Evolutionary conservation across 2,797 vertebrate genomes (phyloP).

Genomic region (Hypotaenidia okinawae): DNA sequence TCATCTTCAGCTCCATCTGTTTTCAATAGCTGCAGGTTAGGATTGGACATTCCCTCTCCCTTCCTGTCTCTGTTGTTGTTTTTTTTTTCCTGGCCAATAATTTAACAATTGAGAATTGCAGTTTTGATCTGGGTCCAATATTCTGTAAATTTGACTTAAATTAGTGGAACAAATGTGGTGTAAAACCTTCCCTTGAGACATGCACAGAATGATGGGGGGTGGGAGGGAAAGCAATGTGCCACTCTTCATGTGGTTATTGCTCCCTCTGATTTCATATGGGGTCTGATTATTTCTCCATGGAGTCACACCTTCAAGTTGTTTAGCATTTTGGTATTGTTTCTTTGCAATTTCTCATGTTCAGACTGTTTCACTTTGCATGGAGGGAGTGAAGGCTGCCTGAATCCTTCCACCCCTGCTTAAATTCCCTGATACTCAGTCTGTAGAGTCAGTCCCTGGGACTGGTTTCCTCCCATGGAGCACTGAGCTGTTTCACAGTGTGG

Average conservation of each 20-base stretch:
- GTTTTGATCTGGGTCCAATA: background rate
- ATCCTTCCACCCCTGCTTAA: background rate
- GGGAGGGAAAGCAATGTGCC: background rate
- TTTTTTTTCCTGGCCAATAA: background rate
- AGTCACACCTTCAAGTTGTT: fast-evolving
- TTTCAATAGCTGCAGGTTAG: background rate
- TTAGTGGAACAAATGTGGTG: background rate
- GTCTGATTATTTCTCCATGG: background rate
- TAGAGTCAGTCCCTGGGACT: fast-evolving
- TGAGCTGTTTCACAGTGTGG: background rate
- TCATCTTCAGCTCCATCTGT: background rate
- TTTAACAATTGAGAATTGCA: background rate
- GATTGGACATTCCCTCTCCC: background rate
- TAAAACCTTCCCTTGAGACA: background rate
- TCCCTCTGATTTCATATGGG: background rate
- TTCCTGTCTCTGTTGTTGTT: fast-evolving
- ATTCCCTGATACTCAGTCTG: background rate
- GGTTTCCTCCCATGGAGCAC: background rate
- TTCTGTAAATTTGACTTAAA: background rate
- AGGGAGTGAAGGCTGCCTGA: background rate
- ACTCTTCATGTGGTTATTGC: background rate
- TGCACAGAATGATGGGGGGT: background rate
- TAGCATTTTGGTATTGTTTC: background rate
- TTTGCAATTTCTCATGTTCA: background rate
- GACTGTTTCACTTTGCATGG: background rate